Base-by-base conservation (phyloP, 2,113 vertebrate species). In the Tenebrosternarchus preto region DNA sequence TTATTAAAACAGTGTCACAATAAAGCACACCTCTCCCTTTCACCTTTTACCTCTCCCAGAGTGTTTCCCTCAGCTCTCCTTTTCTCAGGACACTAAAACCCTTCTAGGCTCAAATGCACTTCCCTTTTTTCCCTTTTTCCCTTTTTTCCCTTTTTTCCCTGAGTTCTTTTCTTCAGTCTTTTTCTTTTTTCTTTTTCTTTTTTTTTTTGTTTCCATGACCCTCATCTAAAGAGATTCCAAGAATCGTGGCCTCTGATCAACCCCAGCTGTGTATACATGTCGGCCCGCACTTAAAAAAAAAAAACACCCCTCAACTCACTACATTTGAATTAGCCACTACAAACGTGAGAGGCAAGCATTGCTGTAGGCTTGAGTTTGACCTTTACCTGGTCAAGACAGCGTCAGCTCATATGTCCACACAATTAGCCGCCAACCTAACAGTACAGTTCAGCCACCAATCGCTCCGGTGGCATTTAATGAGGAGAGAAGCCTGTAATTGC, bases 271-370 rank as follows among this genome's bases (percentile, higher is more conserved):
- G 84, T 87, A 83, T 94, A 92, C 93, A 93, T 85, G 82, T 91
- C 92, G 94, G 93, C 94, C 90, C 91, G 92, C 91, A 85, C 43
- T 12, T 9, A 22, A 55, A 69, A 5, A 93, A n/a, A n/a, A n/a
- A n/a, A n/a, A n/a, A n/a, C n/a, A 91, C 8, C 43, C 43, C 8
- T 2, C 43, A 91, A 87, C 86, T 90, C 89, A 92, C 90, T 85
- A 94, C 93, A 91, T 93, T 93, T 87, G 90, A 93, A 66, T 90
- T 94, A 94, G 95, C 96, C 94, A 95, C 93, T 94, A 93, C 96
- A 95, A 95, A 93, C 94, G 43, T 94, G 95, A 95, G 95, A 95
- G 19, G 31, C 93, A 91, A 96, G 88, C 90, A 86, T 91, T 89
- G 91, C 91, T 92, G 87, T 89, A 89, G 93, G 94, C 94, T 80